phyloP scores from a whole-genome alignment of 1,140 invertebrate species.

The Antheraea pernyi region DNA sequence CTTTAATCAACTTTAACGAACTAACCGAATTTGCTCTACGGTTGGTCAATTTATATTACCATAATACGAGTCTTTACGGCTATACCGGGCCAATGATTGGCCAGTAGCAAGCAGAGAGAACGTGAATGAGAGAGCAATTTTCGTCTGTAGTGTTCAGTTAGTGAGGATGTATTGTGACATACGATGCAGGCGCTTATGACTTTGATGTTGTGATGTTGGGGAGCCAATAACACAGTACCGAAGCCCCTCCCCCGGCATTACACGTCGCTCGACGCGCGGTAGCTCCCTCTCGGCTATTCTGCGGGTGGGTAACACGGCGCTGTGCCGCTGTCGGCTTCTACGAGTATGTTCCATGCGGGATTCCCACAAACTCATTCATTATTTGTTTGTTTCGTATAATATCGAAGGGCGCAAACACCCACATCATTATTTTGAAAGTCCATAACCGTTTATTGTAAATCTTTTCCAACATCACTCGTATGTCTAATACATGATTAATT shows the following conservation, averaged over 20 bases:
- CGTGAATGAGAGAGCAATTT: conserved; percentile 40
- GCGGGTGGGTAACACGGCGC: conserved; percentile 32
- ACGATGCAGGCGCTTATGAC: conserved; percentile 51
- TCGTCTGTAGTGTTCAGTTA: conserved; percentile 42
- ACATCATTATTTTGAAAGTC: conserved; percentile 73
- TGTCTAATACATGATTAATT: conserved; percentile 71
- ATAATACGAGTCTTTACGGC: conserved; percentile 61
- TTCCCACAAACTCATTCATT: conserved; percentile 67
- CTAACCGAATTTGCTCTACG: conserved; percentile 78
- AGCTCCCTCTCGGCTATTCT: conserved; percentile 26
- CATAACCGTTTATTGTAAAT: conserved; percentile 66
- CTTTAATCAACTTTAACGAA: conserved; percentile 80
- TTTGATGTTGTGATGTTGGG: conserved; percentile 20
- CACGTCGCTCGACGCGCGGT: conserved; percentile 27
- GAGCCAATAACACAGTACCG: conserved; percentile 48
- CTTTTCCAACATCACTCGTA: conserved; percentile 62
- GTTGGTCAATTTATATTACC: conserved; percentile 81
- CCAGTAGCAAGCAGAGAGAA: conserved; percentile 29
- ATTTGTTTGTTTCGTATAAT: conserved; percentile 61
- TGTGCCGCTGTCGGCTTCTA: conserved; percentile 28
- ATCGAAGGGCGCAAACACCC: conserved; percentile 64
- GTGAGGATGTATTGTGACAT: conserved; percentile 50
- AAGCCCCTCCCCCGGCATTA: conserved; percentile 49
- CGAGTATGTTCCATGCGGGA: conserved; percentile 58
- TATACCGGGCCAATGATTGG: conserved; percentile 58